Conservation (phyloP, 2,888 invertebrate species). For the Adela reaumurella region DNA sequence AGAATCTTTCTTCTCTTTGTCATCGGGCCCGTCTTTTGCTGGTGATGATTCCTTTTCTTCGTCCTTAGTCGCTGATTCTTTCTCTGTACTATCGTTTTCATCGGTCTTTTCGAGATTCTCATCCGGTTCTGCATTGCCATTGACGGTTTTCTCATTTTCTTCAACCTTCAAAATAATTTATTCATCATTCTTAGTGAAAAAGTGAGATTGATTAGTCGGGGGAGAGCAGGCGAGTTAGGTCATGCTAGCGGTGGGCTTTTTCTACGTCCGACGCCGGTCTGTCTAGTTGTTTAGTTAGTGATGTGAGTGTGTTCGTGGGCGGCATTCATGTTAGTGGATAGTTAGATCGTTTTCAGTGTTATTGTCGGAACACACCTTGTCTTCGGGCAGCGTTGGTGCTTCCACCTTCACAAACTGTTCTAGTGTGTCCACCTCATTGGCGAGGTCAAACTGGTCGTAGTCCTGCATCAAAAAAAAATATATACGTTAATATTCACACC, state of each 20-base stretch:
- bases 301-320: not conserved
- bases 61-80: constrained; percentile 9
- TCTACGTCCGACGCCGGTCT: not conserved
- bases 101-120: not conserved
- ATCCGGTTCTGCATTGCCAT: not conserved
- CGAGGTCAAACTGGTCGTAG: constrained; percentile 88
- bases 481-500: not conserved
- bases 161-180: not conserved
- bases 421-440: constrained; percentile 86
- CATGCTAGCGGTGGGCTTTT: not conserved
- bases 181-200: not conserved
- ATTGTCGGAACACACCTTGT: constrained; percentile 10
- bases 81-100: not conserved
- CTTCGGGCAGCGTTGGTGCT: constrained; percentile 31
- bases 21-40: too few relatives aligned
- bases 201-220: not conserved
- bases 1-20: constrained; percentile 11
- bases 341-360: not conserved
- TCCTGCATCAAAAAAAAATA: constrained; percentile 56
- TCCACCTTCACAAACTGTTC: constrained; percentile 82
- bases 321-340: not conserved
- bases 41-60: constrained; percentile 9
- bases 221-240: not conserved
- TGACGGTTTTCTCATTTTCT: not conserved
- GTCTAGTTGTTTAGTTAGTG: too few relatives aligned